A percentile compares a stretch with the other conserved stretches of the same genome.
Evolutionary conservation across 2,888 invertebrate species (phyloP).

Genomic region (Crematogaster levior): DNA sequence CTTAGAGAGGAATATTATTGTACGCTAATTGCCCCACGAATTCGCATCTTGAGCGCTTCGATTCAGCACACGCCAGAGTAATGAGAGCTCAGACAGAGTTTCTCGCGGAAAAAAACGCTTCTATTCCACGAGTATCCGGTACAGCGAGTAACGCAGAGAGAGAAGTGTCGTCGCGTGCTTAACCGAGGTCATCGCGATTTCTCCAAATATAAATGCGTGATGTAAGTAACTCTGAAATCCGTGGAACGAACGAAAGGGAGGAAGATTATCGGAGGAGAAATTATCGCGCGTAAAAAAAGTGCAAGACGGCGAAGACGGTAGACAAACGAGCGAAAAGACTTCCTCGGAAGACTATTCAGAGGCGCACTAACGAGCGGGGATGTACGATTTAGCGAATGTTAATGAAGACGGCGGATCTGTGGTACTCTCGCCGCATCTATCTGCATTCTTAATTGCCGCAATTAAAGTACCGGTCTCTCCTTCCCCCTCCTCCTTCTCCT

Average conservation of each 20-base stretch:
- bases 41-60: constrained; percentile 58
- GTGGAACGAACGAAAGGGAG: background rate
- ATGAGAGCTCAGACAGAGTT: constrained; percentile 30
- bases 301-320: background rate
- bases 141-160: background rate
- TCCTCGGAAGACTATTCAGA: constrained; percentile 37
- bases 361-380: constrained; percentile 49
- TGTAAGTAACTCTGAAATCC: background rate
- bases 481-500: too few species aligned
- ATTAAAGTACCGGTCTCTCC: constrained; percentile 47
- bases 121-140: background rate
- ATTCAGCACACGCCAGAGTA: constrained; percentile 49
- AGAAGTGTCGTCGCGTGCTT: background rate
- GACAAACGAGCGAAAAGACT: constrained; percentile 41
- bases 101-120: background rate
- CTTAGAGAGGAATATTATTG: constrained; percentile 67
- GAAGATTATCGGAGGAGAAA: background rate
- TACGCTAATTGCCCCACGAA: constrained; percentile 70
- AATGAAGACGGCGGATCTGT: constrained; percentile 62
- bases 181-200: background rate
- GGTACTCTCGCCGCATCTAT: constrained; percentile 57
- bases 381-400: constrained; percentile 61
- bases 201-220: background rate
- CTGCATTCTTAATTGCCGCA: constrained; percentile 65
- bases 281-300: constrained; percentile 11